Conservation (phyloP, 2,113 vertebrate genomes). For the Ophthalmotilapia sp. region DNA sequence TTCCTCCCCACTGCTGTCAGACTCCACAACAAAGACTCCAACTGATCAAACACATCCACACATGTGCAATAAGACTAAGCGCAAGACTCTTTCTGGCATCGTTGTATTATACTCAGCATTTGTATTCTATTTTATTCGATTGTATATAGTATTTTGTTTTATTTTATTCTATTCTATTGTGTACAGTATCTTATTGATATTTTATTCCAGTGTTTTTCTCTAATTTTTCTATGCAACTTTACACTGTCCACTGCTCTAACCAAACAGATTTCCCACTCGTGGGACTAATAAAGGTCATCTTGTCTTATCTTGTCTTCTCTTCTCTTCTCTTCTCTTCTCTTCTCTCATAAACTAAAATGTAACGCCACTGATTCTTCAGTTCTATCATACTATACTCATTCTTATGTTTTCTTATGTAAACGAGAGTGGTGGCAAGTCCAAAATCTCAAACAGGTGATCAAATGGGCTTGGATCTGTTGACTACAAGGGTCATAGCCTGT, state of each 20-base stretch:
- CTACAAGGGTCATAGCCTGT: background rate
- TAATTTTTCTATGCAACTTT: background rate
- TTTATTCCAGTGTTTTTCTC: background rate
- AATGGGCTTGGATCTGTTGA: background rate
- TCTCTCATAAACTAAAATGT: background rate
- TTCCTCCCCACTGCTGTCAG: background rate
- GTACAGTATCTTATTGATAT: background rate
- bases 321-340: fast-evolving
- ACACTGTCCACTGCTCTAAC: background rate
- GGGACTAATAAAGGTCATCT: background rate
- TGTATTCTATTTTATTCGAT: background rate
- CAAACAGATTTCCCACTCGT: background rate
- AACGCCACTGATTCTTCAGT: background rate
- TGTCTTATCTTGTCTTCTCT: fast-evolving
- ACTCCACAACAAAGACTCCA: background rate
- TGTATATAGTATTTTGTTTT: background rate
- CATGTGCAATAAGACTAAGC: background rate
- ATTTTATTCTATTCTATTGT: background rate
- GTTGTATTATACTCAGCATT: background rate
- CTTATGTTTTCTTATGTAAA: background rate
- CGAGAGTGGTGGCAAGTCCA: background rate
- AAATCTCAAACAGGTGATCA: background rate
- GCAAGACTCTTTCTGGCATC: background rate
- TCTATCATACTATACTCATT: background rate
- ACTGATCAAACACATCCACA: background rate